These are phyloP conservation scores for Microctenopoma stevenorrisi DNA, from an alignment of 2,797 vertebrate species.

Conservation along the genomic window DNA sequence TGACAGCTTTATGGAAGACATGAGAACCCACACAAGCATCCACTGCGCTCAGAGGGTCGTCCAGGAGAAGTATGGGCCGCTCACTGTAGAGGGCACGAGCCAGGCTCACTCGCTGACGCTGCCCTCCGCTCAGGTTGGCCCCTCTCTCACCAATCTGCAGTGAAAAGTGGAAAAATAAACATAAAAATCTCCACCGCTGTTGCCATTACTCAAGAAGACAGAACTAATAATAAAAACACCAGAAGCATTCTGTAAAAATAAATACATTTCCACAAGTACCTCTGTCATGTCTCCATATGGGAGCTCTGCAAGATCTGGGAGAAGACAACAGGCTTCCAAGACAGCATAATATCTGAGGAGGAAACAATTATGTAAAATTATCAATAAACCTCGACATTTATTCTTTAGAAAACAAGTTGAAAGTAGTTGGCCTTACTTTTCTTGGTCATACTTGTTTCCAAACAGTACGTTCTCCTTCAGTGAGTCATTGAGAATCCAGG, in stretches of 20 bases:
- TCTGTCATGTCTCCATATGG: conserved; percentile 88
- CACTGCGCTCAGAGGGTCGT: conserved; percentile 88
- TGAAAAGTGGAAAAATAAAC: neutral
- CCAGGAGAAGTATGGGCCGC: conserved; percentile 84
- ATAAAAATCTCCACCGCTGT: neutral
- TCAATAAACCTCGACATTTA: neutral
- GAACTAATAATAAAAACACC: neutral
- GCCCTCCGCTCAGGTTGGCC: conserved; percentile 87
- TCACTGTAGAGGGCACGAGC: conserved; percentile 88
- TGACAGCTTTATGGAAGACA: conserved; percentile 84
- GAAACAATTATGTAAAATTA: conserved; percentile 17
- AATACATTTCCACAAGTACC: conserved; percentile 67
- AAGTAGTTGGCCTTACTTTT: conserved; percentile 76
- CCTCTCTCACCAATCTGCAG: conserved; percentile 84
- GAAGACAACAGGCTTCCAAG: conserved; percentile 86
- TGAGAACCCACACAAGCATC: conserved; percentile 84
- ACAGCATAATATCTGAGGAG: conserved; percentile 80
- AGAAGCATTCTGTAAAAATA: neutral
- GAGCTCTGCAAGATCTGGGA: conserved; percentile 83
- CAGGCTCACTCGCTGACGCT: conserved; percentile 87
- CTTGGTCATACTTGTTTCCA: conserved; percentile 78
- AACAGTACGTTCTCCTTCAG: conserved; percentile 88
- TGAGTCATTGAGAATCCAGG: conserved; percentile 89
- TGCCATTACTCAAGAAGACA: conserved; percentile 3
- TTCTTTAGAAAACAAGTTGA: neutral